Percentiles rank a stretch among this genome's conserved stretches.
Conservation (phyloP, 2,797 vertebrate species). For the Gallirallus australis region DNA sequence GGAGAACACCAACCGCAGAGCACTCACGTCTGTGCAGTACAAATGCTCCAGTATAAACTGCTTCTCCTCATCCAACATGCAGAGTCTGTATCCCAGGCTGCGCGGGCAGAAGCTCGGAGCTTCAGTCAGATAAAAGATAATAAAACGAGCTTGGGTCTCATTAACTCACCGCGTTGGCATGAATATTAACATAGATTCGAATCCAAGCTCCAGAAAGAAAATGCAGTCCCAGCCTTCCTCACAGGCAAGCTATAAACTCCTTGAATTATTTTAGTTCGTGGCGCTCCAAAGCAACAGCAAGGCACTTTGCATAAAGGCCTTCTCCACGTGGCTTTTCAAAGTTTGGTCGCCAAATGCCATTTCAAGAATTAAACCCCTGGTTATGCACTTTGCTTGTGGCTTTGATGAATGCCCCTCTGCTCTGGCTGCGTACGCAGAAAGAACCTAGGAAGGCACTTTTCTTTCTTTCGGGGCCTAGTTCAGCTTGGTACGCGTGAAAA, state of each 20-base stretch:
- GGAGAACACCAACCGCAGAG: conserved; percentile 56
- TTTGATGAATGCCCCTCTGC: conserved; percentile 21
- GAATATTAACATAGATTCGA: conserved; percentile 62
- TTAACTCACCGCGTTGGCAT: conserved; percentile 41
- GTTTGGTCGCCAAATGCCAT: not conserved
- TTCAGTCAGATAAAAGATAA: conserved; percentile 53
- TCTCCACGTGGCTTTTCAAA: not conserved
- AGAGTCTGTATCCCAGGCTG: not conserved
- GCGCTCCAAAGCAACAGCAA: not conserved
- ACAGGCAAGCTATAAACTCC: conserved; percentile 38
- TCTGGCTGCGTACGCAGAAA: not conserved
- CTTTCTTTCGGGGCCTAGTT: conserved; percentile 20
- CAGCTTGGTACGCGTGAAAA: not conserved
- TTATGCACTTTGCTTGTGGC: conserved; percentile 14
- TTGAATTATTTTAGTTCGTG: conserved; percentile 45
- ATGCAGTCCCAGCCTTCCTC: not conserved
- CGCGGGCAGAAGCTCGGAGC: not conserved
- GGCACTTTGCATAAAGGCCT: conserved; percentile 8
- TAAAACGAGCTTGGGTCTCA: conserved; percentile 52
- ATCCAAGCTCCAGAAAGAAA: conserved; percentile 41
- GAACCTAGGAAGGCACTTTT: conserved; percentile 37
- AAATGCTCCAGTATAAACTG: conserved; percentile 22
- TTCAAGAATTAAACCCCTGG: conserved; percentile 43
- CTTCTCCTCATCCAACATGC: conserved; percentile 49
- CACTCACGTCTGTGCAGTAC: conserved; percentile 32